Evolutionary conservation across 1,140 invertebrate genomes (phyloP), one percentile per base, ranked within the genome.

Genomic region (Drepana arcuata): DNA sequence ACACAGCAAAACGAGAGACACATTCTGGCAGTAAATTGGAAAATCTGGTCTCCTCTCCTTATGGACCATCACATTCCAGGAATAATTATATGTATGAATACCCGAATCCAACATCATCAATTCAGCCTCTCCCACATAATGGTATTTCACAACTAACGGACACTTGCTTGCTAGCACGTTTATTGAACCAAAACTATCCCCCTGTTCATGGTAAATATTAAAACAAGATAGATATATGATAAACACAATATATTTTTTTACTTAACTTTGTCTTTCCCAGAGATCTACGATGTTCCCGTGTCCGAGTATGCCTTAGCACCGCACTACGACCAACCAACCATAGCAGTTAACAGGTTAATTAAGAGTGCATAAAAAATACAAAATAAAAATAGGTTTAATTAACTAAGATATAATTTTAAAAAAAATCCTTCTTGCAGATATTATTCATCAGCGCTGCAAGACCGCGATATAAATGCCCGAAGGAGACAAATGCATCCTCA

Each of bases 401-500:
- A n/a, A n/a, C n/a, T n/a, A n/a, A n/a, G n/a, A n/a, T n/a, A n/a
- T n/a, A n/a, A n/a, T n/a, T n/a, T n/a, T n/a, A n/a, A n/a, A n/a
- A n/a, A n/a, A n/a, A n/a, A 14, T 34, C 34, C 14, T 29, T 27
- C 16, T 58, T 58, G 14, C 33, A 71, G 62, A 18, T 55, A 57
- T 39, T 26, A 34, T 15, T 30, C 32, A 11, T 34, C 47, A 16
- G 16, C 31, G 9, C 26, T 25, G 31, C 44, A 63, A 39, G 36
- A 29, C 26, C 51, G 47, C 15, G 43, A 61, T n/a, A 18, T 41
- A 0, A 57, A 61, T 15, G n/a, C 14, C 11, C 23, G 38, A 11
- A 46, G 41, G 23, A 46, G 38, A 7, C 51, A 51, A 37, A 41
- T 46, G 16, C 74, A 79, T 43, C 74, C 70, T 14, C 75, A 80